Conservation (phyloP, 2,113 vertebrate species). For the Brienomyrus longianalis region DNA sequence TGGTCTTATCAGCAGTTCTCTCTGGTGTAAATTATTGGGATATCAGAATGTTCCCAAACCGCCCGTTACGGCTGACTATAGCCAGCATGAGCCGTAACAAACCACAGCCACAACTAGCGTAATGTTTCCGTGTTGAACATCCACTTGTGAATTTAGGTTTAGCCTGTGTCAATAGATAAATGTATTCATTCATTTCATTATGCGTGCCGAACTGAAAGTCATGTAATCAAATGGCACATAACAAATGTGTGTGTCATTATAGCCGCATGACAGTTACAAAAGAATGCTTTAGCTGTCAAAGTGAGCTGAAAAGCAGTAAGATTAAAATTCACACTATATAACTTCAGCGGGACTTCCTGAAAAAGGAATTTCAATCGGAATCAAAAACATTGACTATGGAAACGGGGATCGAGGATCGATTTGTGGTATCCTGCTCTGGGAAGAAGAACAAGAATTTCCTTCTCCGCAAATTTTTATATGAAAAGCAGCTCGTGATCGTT, state of each 20-base stretch:
- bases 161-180: neutral
- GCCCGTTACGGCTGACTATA: neutral
- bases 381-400: neutral
- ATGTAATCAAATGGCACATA: neutral
- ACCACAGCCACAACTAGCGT: neutral
- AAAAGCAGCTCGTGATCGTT: neutral
- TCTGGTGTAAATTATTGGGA: neutral
- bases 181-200: neutral
- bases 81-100: neutral
- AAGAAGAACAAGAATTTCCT: neutral
- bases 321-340: neutral
- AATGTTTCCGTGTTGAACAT: neutral
- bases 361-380: neutral
- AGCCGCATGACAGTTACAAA: neutral
- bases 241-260: neutral
- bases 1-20: neutral
- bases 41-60: neutral
- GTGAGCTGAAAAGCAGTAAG: neutral
- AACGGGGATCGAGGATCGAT: neutral
- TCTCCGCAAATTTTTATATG: neutral
- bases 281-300: neutral
- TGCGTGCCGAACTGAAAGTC: neutral
- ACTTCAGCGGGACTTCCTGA: neutral
- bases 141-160: neutral
- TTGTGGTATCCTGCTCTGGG: neutral